Evolutionary conservation across 2,113 vertebrate genomes (phyloP), one percentile per base, ranked within the genome.

Genomic region (Oncorhynchus keta): DNA sequence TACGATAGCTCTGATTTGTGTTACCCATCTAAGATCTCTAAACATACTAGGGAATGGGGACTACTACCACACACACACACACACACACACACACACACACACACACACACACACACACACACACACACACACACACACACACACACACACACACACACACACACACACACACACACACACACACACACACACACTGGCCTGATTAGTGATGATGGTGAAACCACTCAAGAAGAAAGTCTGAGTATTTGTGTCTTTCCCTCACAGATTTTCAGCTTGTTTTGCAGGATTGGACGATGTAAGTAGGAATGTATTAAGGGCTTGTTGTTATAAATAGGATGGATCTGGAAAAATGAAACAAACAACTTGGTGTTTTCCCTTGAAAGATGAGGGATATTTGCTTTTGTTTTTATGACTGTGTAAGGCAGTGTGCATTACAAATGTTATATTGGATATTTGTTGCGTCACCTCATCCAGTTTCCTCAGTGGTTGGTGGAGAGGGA

Each of bases 1-100:
- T 79, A 79, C 72, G 77, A 84, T 82, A 74, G 73, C 83, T 84
- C 79, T 83, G 84, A 90, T 88, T 85, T 65, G 59, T 86, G 74
- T 83, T 78, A 70, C 75, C 81, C 65, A 68, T 86, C 32, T 79
- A 39, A 28, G 70, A 0, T 81, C 70, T 84, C 79, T 61, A 24
- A 62, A 62, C 59, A 61, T 61, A 61, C 57, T n/a, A 61, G 20
- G 57, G 20, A 61, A n/a, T 61, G 57, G 0, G 1, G 49, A 16
- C 14, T 51, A 51, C 6, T 4, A 14, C 49, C 3, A 51, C 2
- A 55, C 49, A 55, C 14, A 13, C 49, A 3, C 24, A 14, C 62
- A 16, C 75, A 82, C 74, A 80, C 26, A 28, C 26, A 28, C 26
- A 28, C 1, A 28, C 26, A 28, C 26, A 1, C 26, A 28, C 26